Evolutionary conservation across 2,113 vertebrate genomes (phyloP).

Genomic region (Ceuthmochares aereus): DNA sequence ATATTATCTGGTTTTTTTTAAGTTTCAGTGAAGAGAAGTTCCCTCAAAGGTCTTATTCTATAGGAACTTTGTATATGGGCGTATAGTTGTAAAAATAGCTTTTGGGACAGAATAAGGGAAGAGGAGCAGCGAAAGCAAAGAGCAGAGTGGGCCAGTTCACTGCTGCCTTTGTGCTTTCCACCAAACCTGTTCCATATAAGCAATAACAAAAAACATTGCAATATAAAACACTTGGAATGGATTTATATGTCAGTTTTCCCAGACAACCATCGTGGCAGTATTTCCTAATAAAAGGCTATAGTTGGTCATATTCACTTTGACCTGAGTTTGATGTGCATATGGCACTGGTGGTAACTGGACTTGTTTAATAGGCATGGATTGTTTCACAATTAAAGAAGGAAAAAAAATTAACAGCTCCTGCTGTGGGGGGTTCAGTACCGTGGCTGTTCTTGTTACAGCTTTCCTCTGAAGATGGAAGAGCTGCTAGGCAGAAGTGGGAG

Average conservation of each 20-base stretch:
- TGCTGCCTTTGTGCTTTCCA: conserved; percentile 15
- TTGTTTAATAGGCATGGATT: conserved; percentile 50
- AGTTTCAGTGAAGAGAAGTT: background rate
- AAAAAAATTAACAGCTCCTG: background rate
- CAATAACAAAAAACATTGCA: conserved; percentile 27
- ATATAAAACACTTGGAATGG: conserved; percentile 44
- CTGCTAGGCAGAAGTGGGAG: background rate
- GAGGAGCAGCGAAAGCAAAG: background rate
- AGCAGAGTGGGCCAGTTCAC: background rate
- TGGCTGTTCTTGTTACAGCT: background rate
- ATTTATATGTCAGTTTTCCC: conserved; percentile 47
- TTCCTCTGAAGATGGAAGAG: background rate
- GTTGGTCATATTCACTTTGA: background rate
- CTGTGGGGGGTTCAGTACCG: background rate
- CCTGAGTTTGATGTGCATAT: conserved; percentile 43
- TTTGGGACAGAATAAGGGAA: background rate
- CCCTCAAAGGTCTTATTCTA: background rate
- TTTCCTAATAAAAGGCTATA: conserved; percentile 39
- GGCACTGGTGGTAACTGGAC: conserved; percentile 8
- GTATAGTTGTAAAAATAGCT: background rate
- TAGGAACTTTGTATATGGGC: background rate
- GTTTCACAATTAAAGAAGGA: conserved; percentile 15
- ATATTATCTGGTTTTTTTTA: background rate
- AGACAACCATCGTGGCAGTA: background rate
- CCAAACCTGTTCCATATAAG: conserved; percentile 31